A percentile compares a stretch with the other conserved stretches of the same genome.
These are phyloP conservation scores for Pachypanchax playfairii DNA, from an alignment of 2,113 vertebrate genomes.

Conservation along the genomic window DNA sequence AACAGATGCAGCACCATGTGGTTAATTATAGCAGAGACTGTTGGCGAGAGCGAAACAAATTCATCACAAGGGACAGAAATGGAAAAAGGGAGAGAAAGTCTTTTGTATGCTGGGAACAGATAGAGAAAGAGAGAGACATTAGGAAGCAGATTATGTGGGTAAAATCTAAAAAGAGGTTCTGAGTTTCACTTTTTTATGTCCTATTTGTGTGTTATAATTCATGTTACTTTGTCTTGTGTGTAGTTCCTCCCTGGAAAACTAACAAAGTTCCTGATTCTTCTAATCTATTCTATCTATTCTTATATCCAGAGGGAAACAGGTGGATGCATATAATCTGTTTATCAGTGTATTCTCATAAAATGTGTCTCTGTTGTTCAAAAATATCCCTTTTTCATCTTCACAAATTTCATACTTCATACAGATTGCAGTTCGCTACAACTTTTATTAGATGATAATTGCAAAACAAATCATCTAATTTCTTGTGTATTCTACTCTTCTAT, in stretches of 20 bases:
- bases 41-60: conserved; percentile 59
- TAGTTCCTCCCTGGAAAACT: not conserved
- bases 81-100: conserved; percentile 5
- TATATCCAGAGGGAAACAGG: not conserved
- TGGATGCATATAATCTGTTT: conserved; percentile 2
- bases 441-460: conserved; percentile 11
- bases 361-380: not conserved
- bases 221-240: not conserved
- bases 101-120: conserved; percentile 14
- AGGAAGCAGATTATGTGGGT: not conserved
- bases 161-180: not conserved
- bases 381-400: conserved; percentile 4
- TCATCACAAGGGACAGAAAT: conserved; percentile 51
- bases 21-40: conserved; percentile 68
- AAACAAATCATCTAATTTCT: conserved; percentile 34
- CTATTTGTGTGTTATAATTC: not conserved
- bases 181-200: not conserved
- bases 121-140: not conserved
- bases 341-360: conserved; percentile 7
- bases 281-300: not conserved
- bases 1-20: conserved; percentile 72
- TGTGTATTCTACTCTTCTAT: conserved; percentile 9
- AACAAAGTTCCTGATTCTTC: not conserved
- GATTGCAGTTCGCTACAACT: not conserved
- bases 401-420: not conserved